These are phyloP conservation scores for Ischnus inquisitorius DNA, from an alignment of 2,888 invertebrate species.

Conservation along the genomic window DNA sequence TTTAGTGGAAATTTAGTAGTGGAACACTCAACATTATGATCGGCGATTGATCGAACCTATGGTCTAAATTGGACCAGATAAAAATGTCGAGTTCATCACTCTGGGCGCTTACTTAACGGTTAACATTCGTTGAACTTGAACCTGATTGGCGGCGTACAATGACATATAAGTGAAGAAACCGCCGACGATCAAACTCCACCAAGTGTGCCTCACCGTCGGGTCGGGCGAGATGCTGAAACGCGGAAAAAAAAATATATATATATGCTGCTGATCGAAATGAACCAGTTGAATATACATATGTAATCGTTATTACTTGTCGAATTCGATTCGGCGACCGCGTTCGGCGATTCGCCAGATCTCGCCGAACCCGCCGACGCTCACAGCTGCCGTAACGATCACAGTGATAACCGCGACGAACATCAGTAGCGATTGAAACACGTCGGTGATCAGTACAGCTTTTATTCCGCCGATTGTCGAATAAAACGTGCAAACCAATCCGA, in stretches of 20 bases:
- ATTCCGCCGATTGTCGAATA: constrained; percentile 95
- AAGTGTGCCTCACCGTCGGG: constrained; percentile 93
- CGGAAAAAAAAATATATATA: constrained; percentile 5
- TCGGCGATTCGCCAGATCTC: constrained; percentile 90
- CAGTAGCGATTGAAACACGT: constrained; percentile 92
- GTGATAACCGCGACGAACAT: constrained; percentile 94
- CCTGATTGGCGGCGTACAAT: constrained; percentile 94
- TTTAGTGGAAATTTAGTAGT: no score
- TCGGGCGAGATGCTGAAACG: constrained; percentile 90
- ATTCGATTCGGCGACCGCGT: constrained; percentile 90
- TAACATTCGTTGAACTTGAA: constrained; percentile 88
- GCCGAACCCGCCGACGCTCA: constrained; percentile 90
- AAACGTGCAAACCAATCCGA: constrained; percentile 92
- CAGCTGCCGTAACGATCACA: constrained; percentile 90
- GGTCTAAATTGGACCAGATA: not conserved
- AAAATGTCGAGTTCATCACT: not conserved
- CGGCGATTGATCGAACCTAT: not conserved
- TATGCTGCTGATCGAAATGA: no score
- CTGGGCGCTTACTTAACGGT: constrained; percentile 83
- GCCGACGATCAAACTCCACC: constrained; percentile 93
- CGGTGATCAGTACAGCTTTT: constrained; percentile 95
- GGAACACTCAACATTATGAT: no score
- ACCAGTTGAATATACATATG: not conserved
- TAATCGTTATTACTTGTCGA: constrained; percentile 87
- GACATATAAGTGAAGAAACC: constrained; percentile 92